Percentiles rank a stretch among this genome's conserved stretches.
Evolutionary conservation across 2,888 invertebrate species (phyloP).

Genomic region (Acleris cristana): DNA sequence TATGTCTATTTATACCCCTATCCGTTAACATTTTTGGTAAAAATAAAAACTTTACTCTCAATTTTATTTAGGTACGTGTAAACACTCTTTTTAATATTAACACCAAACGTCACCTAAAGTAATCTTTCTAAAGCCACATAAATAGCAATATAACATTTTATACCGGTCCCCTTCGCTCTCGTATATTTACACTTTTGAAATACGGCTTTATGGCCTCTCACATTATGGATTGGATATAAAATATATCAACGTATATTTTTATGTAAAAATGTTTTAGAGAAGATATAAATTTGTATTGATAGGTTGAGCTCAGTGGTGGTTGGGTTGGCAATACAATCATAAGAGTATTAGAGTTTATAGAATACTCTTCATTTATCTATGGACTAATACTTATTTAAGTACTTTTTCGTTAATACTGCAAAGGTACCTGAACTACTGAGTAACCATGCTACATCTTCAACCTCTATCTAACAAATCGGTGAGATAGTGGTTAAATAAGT

Average conservation of each 20-base stretch:
- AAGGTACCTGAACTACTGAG: no score
- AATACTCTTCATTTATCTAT: no score
- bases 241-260: constrained; percentile 53
- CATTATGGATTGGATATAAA: constrained; percentile 76
- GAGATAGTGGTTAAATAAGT: no score
- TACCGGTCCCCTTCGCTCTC: constrained; percentile 51
- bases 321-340: not conserved
- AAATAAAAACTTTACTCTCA: not conserved
- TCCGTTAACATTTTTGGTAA: no score
- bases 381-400: no score
- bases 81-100: constrained; percentile 20
- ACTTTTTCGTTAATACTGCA: no score
- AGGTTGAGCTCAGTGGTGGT: constrained; percentile 12
- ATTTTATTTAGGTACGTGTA: not conserved
- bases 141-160: constrained; percentile 71
- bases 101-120: constrained; percentile 24
- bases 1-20: no score
- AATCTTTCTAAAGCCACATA: constrained; percentile 59
- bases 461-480: no score
- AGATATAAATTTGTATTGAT: constrained; percentile 30
- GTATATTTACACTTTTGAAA: constrained; percentile 78
- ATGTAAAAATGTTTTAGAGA: constrained; percentile 36
- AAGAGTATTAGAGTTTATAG: not conserved
- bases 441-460: no score
- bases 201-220: constrained; percentile 71